Base-by-base conservation (phyloP, 2,797 vertebrate species). In the Carcharodon carcharias region DNA sequence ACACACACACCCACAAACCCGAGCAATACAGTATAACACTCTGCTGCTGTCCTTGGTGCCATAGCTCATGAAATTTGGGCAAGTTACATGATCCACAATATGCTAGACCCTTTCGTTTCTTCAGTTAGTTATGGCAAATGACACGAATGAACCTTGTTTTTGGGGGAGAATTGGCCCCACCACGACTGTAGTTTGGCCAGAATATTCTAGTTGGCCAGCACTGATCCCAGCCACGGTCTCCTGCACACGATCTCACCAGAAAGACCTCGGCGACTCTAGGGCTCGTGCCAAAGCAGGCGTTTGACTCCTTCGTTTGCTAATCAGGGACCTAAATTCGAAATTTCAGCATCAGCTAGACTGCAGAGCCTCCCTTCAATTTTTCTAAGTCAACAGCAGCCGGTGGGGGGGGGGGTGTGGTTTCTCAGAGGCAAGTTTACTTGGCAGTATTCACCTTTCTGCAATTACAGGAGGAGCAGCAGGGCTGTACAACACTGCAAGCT, bases 341-440 rank as follows among this genome's bases (percentile, higher is more conserved):
- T 45, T 82, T 82, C 40, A 40, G 5, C n/a, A 45, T 18, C 4
- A 82, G 6, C 4, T 18, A 45, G 14, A 6, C n/a, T 1, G 18
- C 14, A 21, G 45, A 40, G n/a, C 3, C 12, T 80, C n/a, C 31
- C 31, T n/a, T 77, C 73, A 14, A 3, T 31, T 73, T 35, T 35
- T 40, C 80, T 82, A 16, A 14, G 18, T 82, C 16, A 11, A 80
- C 35, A 11, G 31, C 31, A 35, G 9, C 9, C 4, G n/a, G 5
- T 3, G 67, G 1, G 6, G 6, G n/a, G 12, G 12, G 35, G n/a
- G n/a, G n/a, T n/a, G n/a, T n/a, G n/a, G n/a, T n/a, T 4, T 2
- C 73, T 45, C 14, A 82, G 45, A 40, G 16, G 80, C 3, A 35
- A 5, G 16, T 82, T 82, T 82, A 82, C n/a, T 45, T 16, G 12